Conservation (phyloP, 2,797 vertebrate species). For the Fringilla coelebs region DNA sequence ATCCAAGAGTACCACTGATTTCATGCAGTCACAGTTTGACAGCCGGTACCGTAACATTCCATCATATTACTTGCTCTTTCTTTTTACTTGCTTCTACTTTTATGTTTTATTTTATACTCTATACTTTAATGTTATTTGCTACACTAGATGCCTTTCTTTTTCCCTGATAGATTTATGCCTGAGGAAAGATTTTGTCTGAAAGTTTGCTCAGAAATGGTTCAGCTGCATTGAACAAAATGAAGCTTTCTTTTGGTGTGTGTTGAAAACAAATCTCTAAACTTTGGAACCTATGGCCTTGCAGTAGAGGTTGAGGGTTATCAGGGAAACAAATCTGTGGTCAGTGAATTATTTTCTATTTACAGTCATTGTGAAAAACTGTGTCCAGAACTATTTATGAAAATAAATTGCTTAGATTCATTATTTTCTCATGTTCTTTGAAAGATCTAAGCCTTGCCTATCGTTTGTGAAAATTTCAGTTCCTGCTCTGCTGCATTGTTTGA, state of each 20-base stretch:
- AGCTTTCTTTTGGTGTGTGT: neutral
- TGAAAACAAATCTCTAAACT: neutral
- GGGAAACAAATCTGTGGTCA: neutral
- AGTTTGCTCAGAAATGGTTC: neutral
- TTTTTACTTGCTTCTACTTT: neutral
- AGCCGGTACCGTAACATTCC: neutral
- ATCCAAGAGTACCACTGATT: neutral
- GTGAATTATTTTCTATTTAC: neutral
- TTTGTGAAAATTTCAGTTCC: neutral
- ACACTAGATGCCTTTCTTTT: neutral
- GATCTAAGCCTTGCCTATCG: neutral
- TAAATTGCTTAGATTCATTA: neutral
- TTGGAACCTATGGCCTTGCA: neutral
- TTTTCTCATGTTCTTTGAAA: neutral
- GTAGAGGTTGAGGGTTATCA: neutral
- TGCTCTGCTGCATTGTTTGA: neutral
- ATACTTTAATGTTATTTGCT: neutral
- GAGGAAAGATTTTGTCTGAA: neutral
- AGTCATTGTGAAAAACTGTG: neutral
- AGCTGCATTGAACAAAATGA: neutral
- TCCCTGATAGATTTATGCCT: neutral
- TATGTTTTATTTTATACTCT: neutral
- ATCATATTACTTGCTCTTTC: neutral
- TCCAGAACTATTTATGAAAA: neutral
- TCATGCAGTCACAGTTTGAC: neutral